Evolutionary conservation across 2,797 vertebrate species (phyloP), one percentile per base, ranked within the genome.

Genomic region (Zenarchopterus dispar): DNA sequence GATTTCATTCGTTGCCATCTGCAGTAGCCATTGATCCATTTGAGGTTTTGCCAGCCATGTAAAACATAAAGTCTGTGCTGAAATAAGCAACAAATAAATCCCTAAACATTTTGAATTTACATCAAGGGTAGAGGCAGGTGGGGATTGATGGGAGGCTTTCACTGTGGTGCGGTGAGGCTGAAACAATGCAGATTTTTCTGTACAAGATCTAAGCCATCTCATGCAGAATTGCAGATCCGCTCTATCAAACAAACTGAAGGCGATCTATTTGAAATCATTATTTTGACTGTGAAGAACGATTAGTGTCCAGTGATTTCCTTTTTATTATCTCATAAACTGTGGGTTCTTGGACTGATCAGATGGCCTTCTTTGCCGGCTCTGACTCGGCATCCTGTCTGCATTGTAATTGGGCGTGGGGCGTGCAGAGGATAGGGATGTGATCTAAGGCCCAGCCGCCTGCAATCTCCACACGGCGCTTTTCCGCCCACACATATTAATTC

Each of bases 351-450:
- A 71, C 55, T 56, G 52, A 54, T 81, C 55, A 71, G 55, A 70
- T 42, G 64, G 70, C 67, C 81, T 60, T 60, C 66, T 82, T 65
- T 64, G 64, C 80, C 49, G 9, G 65, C 68, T 84, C 86, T 89
- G 88, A 89, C 69, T 84, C 78, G 4, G 87, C 84, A 75, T 81
- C 72, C 80, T 84, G 78, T 81, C 77, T 70, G 70, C 62, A 70
- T 82, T 77, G 73, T 81, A 80, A 89, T 88, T 82, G 72, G 72
- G 71, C 6, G 5, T 10, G 18, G 43, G 67, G 70, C 11, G 23
- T 56, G 77, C 63, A 62, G 66, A 58, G 75, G 58, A 65, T 39
- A n/a, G 56, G 59, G 75, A 77, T 17, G 73, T 72, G 77, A 85
- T 85, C 5, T 80, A 86, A 81, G 57, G 65, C 62, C 64, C 10